A percentile compares a stretch with the other conserved stretches of the same genome.
Conservation (phyloP, 2,888 invertebrate species). For the Agrochola lychnidis region DNA sequence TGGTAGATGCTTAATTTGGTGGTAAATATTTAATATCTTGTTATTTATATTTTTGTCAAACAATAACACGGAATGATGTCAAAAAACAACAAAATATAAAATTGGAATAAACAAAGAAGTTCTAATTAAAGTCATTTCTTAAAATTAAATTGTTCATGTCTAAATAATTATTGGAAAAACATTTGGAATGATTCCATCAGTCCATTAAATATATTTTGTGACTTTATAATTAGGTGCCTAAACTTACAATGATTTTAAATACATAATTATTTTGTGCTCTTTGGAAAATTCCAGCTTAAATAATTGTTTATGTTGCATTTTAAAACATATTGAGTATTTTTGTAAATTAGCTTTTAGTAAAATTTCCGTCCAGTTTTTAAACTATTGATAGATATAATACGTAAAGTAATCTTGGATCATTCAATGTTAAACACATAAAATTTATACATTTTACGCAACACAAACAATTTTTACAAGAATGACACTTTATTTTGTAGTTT, state of each 20-base stretch:
- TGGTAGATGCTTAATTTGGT: slow-evolving; percentile 17
- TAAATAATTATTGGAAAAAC: slow-evolving; percentile 47
- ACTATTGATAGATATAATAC: neutral
- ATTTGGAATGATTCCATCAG: slow-evolving; percentile 77
- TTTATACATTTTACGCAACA: slow-evolving; percentile 40
- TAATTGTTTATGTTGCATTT: slow-evolving; percentile 37
- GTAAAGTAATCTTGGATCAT: slow-evolving; percentile 7
- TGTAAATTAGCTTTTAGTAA: neutral
- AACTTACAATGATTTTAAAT: slow-evolving; percentile 38
- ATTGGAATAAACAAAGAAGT: slow-evolving; percentile 29
- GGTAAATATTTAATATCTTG: slow-evolving; percentile 10
- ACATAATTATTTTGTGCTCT: slow-evolving; percentile 49
- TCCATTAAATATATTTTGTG: slow-evolving; percentile 60
- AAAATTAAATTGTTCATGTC: slow-evolving; percentile 48
- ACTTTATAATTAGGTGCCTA: slow-evolving; percentile 43
- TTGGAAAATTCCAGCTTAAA: slow-evolving; percentile 50
- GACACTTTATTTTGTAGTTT: slow-evolving; percentile 61
- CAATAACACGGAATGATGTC: slow-evolving; percentile 45
- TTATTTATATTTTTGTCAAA: slow-evolving; percentile 16
- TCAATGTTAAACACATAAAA: neutral
- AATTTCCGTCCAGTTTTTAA: neutral
- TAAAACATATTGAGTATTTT: slow-evolving; percentile 49
- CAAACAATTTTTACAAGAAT: slow-evolving; percentile 49
- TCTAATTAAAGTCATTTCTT: slow-evolving; percentile 30
- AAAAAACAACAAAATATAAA: slow-evolving; percentile 30